These are phyloP conservation scores for Drosophila pseudoobscura DNA, from an alignment of 1,140 invertebrate genomes.

Conservation along the genomic window DNA sequence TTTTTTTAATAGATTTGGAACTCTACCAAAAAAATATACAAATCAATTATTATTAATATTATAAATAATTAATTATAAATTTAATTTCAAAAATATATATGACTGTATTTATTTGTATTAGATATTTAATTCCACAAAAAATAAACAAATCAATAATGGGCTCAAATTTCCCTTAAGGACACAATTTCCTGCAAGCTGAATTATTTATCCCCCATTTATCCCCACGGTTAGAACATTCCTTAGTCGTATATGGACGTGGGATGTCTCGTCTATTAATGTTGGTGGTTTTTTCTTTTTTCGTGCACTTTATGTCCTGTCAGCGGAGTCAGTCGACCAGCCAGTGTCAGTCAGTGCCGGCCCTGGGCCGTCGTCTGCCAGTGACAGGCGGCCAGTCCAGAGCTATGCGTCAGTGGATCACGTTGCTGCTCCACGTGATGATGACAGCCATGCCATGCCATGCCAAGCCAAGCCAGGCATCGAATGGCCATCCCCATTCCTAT, in stretches of 20 bases:
- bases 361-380: constrained; percentile 45
- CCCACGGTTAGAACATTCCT: not conserved
- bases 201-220: too few species aligned
- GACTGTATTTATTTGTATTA: too few species aligned
- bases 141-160: too few species aligned
- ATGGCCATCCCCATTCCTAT: not conserved
- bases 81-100: too few species aligned
- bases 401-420: constrained; percentile 68
- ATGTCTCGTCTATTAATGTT: too few species aligned
- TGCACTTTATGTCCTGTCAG: constrained; percentile 43
- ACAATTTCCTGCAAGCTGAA: too few species aligned
- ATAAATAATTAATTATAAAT: too few species aligned
- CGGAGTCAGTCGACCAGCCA: constrained; percentile 32
- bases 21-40: too few species aligned
- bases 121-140: too few species aligned
- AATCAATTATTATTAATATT: too few species aligned
- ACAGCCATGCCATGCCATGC: constrained; percentile 54
- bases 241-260: not conserved
- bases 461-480: constrained; percentile 32
- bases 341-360: not conserved
- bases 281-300: constrained; percentile 4
- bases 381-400: constrained; percentile 42
- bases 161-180: too few species aligned
- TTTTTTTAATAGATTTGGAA: too few species aligned
- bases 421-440: constrained; percentile 74